Percentiles rank a stretch among this genome's conserved stretches.
Conservation (phyloP, 2,888 invertebrate species). For the Melinopterus prodromus region DNA sequence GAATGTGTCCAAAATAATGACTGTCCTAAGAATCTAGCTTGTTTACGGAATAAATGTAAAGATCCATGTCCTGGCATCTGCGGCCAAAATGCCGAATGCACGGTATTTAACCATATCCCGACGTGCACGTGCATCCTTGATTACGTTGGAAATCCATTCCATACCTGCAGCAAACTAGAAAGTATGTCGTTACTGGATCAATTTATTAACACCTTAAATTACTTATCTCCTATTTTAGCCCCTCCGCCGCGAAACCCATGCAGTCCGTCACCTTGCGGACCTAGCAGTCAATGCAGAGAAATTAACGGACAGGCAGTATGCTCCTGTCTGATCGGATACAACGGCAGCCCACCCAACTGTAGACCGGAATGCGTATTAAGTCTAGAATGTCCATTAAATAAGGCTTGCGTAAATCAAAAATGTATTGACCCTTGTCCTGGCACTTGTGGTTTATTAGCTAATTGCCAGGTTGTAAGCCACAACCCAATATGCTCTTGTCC, state of each 20-base stretch:
- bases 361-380: conserved; percentile 76
- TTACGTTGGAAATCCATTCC: conserved; percentile 79
- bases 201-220: conserved; percentile 16
- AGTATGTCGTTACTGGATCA: background rate
- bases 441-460: conserved; percentile 66
- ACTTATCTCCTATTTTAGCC: conserved; percentile 10
- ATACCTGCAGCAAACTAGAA: conserved; percentile 53
- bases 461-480: conserved; percentile 68
- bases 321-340: conserved; percentile 72
- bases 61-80: conserved; percentile 83
- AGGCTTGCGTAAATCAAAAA: conserved; percentile 76
- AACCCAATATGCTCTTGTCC: conserved; percentile 69
- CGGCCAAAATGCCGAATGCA: conserved; percentile 76
- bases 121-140: conserved; percentile 73
- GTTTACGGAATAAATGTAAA: conserved; percentile 75
- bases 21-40: conserved; percentile 74
- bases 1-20: conserved; percentile 78
- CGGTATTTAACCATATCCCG: conserved; percentile 75
- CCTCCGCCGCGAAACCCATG: conserved; percentile 65
- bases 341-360: conserved; percentile 78
- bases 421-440: conserved; percentile 79
- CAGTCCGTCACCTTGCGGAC: conserved; percentile 80
- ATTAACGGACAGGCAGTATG: conserved; percentile 72
- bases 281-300: conserved; percentile 76
- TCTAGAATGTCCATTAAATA: conserved; percentile 71